Base-by-base conservation (phyloP, 2,888 invertebrate genomes). In the Cephus rjabovi region DNA sequence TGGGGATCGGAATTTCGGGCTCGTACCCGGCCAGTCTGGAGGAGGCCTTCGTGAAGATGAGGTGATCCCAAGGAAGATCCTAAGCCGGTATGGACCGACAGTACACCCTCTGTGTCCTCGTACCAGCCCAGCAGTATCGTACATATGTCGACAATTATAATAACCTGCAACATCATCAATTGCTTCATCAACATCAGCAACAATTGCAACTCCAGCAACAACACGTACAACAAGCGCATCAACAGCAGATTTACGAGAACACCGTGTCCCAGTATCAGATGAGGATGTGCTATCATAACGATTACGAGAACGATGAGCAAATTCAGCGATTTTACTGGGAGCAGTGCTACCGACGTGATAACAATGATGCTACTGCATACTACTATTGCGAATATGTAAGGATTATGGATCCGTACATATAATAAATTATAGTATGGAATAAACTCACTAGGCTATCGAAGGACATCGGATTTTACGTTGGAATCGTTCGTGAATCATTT, bases 1-100 rank as follows among this genome's bases (percentile, higher is more conserved):
- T 90, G 90, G 90, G 91, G 91, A 90, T 90, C 83, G 91, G 91
- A 91, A 91, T 91, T 91, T 91, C 89, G 91, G 91, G 89, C 89
- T 89, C 89, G 88, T 88, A 87, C 89, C 87, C 89, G 89, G 86
- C 90, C 91, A 91, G 91, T 91, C 91, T 90, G 88, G 89, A 88
- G 87, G 86, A 90, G 90, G 89, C 91, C 90, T 90, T 91, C 88
- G 89, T 87, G 87, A 89, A 89, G 91, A 89, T 89, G 90, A 90
- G 91, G 87, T 87, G 88, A 89, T 86, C 85, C 83, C 81, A 79
- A 73, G 69, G 73, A 75, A 71, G 71, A 34, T 71, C 71, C 73
- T 71, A 84, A 85, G 83, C 83, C 89, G 90, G 90, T 87, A 91
- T 91, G 91, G 91, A 91, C 89, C 91, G 91, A 85, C 91, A 91